phyloP scores from a whole-genome alignment of 1,140 invertebrate genomes.

The Drosophila parvula region DNA sequence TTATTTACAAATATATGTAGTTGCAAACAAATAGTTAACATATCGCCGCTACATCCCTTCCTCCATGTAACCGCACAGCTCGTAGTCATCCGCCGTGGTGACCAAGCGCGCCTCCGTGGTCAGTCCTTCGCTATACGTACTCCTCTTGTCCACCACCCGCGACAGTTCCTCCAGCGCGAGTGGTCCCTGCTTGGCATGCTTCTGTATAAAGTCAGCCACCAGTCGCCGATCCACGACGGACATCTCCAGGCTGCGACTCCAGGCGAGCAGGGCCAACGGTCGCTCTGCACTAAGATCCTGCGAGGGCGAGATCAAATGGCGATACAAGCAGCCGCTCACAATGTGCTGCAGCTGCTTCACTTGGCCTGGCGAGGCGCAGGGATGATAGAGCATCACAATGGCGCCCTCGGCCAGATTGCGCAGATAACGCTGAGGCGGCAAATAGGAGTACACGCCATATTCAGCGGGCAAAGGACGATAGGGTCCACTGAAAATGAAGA shows the following conservation, averaged over 20 bases:
- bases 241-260: conserved; percentile 91
- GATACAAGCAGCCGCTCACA: conserved; percentile 89
- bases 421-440: conserved; percentile 93
- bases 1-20: conserved; percentile 22
- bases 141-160: conserved; percentile 88
- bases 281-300: conserved; percentile 86
- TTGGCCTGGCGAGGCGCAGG: conserved; percentile 90
- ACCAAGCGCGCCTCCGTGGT: conserved; percentile 85
- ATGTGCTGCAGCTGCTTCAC: conserved; percentile 87
- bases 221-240: conserved; percentile 87
- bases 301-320: conserved; percentile 93
- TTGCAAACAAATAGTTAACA: conserved; percentile 35
- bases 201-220: conserved; percentile 87
- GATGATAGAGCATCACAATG: conserved; percentile 94
- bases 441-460: conserved; percentile 93
- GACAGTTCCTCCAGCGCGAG: conserved; percentile 65
- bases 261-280: conserved; percentile 91
- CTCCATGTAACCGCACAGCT: conserved; percentile 84
- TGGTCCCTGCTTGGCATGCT: conserved; percentile 88
- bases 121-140: conserved; percentile 86
- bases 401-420: conserved; percentile 95
- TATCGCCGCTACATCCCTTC: conserved; percentile 47
- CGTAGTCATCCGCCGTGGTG: conserved; percentile 85
- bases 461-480: conserved; percentile 92
- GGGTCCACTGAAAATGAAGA: conserved; percentile 87